These are phyloP conservation scores for Helleia helle DNA, from an alignment of 2,888 invertebrate genomes.

Conservation along the genomic window DNA sequence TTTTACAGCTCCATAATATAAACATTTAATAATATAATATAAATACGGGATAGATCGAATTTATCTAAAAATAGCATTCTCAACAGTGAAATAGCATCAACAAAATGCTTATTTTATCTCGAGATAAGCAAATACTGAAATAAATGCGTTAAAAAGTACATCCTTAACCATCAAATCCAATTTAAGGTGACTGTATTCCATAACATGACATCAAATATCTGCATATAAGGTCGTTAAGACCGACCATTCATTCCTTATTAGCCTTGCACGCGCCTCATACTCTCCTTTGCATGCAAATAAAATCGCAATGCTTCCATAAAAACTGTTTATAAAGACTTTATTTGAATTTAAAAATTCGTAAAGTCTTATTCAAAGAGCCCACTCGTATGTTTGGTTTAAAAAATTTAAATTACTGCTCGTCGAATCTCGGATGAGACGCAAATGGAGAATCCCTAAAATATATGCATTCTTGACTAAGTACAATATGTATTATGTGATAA, in stretches of 20 bases:
- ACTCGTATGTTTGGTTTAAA: constrained; percentile 60
- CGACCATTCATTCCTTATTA: constrained; percentile 62
- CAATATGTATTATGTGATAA: too few relatives aligned
- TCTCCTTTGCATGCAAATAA: constrained; percentile 65
- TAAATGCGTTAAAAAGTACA: constrained; percentile 1
- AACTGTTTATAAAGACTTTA: constrained; percentile 68
- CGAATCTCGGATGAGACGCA: constrained; percentile 50
- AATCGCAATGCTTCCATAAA: constrained; percentile 63
- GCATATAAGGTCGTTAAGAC: constrained; percentile 45
- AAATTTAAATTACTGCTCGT: constrained; percentile 56
- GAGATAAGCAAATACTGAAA: constrained; percentile 4
- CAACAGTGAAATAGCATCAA: background rate
- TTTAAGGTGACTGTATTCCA: constrained; percentile 45
- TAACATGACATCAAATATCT: constrained; percentile 45
- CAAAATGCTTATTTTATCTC: constrained; percentile 2
- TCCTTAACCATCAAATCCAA: constrained; percentile 23
- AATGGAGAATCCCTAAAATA: constrained; percentile 41
- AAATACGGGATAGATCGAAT: too few relatives aligned
- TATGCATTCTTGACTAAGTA: too few relatives aligned
- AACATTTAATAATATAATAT: constrained; percentile 9
- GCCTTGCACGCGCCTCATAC: constrained; percentile 56
- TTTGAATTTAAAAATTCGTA: constrained; percentile 64
- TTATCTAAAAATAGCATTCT: constrained; percentile 24
- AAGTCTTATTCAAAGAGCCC: constrained; percentile 61
- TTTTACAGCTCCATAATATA: too few relatives aligned